phyloP scores from a whole-genome alignment of 2,113 vertebrate genomes.

The Chionodraco myersi region DNA sequence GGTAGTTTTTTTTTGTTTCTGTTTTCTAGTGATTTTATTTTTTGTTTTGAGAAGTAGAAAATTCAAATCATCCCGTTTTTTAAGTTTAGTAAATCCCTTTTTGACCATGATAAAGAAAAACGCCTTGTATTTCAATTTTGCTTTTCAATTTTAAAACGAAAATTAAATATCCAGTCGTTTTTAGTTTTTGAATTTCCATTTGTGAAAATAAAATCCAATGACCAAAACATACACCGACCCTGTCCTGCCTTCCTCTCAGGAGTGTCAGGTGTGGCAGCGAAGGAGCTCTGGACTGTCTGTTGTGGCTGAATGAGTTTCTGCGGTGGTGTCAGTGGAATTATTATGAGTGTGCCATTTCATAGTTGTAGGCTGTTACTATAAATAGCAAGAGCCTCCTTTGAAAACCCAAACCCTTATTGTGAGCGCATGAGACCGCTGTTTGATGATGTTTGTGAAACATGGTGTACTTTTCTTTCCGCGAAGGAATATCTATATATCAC shows the following conservation, averaged over 20 bases:
- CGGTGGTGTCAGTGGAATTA: slow-evolving; percentile 12
- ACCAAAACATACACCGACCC: no score
- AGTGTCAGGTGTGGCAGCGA: not conserved
- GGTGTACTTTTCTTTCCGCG: not conserved
- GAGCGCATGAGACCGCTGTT: not conserved
- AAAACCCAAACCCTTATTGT: slow-evolving; percentile 18
- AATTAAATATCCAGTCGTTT: no score
- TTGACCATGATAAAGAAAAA: no score
- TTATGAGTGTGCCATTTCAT: slow-evolving; percentile 9
- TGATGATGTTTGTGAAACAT: slow-evolving; percentile 12
- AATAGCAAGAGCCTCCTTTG: slow-evolving; percentile 34
- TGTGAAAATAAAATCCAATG: no score
- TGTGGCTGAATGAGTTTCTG: not conserved
- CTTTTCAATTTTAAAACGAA: no score
- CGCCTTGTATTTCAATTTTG: no score
- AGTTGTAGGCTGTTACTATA: slow-evolving; percentile 14
- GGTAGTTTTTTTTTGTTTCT: no score
- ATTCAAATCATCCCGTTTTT: no score
- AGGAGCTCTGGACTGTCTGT: not conserved
- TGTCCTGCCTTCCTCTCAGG: not conserved
- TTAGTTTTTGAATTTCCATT: no score
- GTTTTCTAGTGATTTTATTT: no score
- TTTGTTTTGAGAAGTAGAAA: no score
- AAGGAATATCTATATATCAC: slow-evolving; percentile 15
- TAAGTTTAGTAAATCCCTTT: no score